Conservation (phyloP, 2,888 invertebrate species). For the Trimorus sp. region DNA sequence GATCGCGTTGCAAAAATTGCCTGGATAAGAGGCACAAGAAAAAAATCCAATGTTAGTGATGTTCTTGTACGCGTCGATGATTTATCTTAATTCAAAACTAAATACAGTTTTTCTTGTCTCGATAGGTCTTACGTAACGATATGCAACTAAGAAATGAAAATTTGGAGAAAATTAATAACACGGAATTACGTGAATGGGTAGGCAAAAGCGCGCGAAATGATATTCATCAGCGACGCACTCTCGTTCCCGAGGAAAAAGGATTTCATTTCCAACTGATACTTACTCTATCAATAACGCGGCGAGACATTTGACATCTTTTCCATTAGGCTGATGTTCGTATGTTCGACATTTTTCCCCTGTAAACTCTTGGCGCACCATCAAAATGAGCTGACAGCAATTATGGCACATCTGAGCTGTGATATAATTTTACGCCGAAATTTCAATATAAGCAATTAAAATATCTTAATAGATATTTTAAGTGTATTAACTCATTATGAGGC, state of each 20-base stretch:
- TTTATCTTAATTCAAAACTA: no score
- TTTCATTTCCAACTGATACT: constrained; percentile 15
- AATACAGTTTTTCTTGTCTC: no score
- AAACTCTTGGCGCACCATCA: not conserved
- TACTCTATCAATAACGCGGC: constrained; percentile 19
- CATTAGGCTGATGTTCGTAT: not conserved
- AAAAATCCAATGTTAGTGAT: no score
- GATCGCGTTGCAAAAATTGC: not conserved
- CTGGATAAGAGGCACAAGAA: no score
- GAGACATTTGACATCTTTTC: constrained; percentile 13
- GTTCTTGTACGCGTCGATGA: no score
- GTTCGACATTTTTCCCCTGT: not conserved
- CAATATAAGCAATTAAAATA: constrained; percentile 14
- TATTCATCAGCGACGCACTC: constrained; percentile 1
- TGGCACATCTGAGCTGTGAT: not conserved
- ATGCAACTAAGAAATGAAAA: constrained; percentile 6
- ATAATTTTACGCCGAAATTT: constrained; percentile 9
- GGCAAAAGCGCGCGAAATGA: not conserved
- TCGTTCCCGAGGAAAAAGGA: constrained; percentile 4
- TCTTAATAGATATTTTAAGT: not conserved
- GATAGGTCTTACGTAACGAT: not conserved
- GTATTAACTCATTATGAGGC: constrained; percentile 12
- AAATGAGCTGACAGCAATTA: not conserved
- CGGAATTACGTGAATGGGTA: constrained; percentile 1
- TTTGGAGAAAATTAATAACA: constrained; percentile 1